Conservation (phyloP, 2,113 vertebrate species). For the Oxygymnocypris stewartii region DNA sequence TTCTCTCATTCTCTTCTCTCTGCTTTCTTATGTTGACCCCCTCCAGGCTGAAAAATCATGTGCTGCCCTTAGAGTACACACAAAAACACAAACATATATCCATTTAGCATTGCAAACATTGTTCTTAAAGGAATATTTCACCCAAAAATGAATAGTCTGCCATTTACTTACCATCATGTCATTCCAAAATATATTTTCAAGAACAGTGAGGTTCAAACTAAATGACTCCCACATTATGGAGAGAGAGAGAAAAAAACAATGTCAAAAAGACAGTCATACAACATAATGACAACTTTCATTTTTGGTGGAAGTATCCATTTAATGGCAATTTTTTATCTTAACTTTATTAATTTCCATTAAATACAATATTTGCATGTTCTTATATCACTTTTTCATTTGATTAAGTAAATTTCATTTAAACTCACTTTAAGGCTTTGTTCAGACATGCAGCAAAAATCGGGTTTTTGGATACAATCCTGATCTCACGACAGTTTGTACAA, state of each 20-base stretch:
- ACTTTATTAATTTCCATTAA: no score
- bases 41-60: slow-evolving; percentile 27
- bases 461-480: neutral
- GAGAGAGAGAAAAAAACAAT: neutral
- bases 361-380: no score
- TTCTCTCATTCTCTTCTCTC: slow-evolving; percentile 15
- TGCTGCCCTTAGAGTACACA: slow-evolving; percentile 18
- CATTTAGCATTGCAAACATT: neutral
- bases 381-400: no score
- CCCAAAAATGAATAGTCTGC: neutral
- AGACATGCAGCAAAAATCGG: neutral
- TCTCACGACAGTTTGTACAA: no score
- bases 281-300: neutral
- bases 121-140: neutral
- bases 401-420: neutral
- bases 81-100: slow-evolving; percentile 15
- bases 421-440: slow-evolving; percentile 15
- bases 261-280: neutral
- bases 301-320: no score
- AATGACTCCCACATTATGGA: neutral
- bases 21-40: slow-evolving; percentile 22
- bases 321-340: no score
- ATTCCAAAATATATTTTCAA: neutral
- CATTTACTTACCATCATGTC: neutral
- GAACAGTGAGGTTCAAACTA: neutral